Evolutionary conservation across 2,888 invertebrate species (phyloP).

Genomic region (Nyleta sp.): DNA sequence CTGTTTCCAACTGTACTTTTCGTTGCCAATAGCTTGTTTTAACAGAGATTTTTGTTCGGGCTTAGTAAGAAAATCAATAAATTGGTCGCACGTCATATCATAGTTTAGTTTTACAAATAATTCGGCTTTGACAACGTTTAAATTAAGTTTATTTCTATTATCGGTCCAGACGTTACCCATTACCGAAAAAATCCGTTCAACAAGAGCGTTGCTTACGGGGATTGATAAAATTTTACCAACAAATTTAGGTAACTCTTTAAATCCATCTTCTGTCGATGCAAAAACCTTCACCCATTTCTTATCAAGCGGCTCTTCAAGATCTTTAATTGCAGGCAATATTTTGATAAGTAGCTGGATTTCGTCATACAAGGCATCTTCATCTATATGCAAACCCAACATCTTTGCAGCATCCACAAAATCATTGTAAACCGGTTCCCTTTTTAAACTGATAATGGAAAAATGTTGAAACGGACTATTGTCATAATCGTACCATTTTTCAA

Average conservation of each 20-base stretch:
- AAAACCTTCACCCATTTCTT: conserved; percentile 26
- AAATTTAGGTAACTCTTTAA: conserved; percentile 16
- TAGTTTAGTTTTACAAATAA: conserved; percentile 29
- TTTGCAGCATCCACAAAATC: conserved; percentile 16
- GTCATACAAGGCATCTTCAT: conserved; percentile 20
- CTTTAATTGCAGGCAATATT: conserved; percentile 8
- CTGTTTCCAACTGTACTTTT: conserved; percentile 2
- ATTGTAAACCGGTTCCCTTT: conserved; percentile 7
- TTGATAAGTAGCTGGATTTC: conserved; percentile 1
- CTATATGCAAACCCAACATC: not conserved
- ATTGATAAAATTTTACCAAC: conserved; percentile 28
- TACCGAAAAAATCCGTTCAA: conserved; percentile 35
- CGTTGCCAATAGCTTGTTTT: not conserved
- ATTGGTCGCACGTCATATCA: conserved; percentile 23
- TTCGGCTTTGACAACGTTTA: conserved; percentile 33
- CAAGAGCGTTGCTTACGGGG: conserved; percentile 28
- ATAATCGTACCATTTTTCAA: conserved; percentile 36
- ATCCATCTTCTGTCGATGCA: not conserved
- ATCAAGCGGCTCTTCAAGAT: conserved; percentile 9
- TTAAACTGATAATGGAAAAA: conserved; percentile 11
- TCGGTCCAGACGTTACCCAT: conserved; percentile 38
- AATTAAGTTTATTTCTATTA: conserved; percentile 25
- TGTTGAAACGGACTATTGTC: conserved; percentile 1
- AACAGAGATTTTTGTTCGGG: conserved; percentile 2
- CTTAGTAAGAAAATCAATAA: conserved; percentile 20